Evolutionary conservation across 2,797 vertebrate genomes (phyloP), one percentile per base, ranked within the genome.

Genomic region (Notolepis coatsorum): DNA sequence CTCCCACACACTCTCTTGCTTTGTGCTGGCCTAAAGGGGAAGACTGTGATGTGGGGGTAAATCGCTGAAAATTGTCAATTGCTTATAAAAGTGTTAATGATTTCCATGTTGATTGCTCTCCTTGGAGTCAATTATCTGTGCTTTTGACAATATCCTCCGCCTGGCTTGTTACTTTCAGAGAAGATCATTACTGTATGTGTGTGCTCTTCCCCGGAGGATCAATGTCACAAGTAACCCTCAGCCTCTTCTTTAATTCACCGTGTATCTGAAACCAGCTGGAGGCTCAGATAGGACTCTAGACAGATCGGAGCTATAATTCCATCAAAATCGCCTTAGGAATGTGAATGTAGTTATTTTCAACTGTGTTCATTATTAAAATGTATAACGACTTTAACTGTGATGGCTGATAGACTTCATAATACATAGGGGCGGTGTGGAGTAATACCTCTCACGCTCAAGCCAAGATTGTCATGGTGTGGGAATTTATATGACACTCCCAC

Each of bases 71-170:
- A 89, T 86, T 83, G 79, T 81, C 82, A 72, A 75, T 75, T 68
- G 68, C 84, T 84, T 85, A 89, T 88, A 86, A 86, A 89, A 89
- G 78, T 75, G 77, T 77, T 88, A 73, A 88, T 84, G 76, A 76
- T 75, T 65, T 56, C 58, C 71, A 58, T 58, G 70, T 62, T n/a
- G 78, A 87, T 79, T 78, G 74, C 59, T 48, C 64, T 84, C 67
- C 82, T 84, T 73, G 39, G 58, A 81, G 82, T 87, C 84, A 84
- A 80, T 89, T 89, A 84, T 84, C 82, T 69, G 61, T 43, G 38
- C 68, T 71, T n/a, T 75, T 76, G 71, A 79, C 77, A 66, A 70
- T 68, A 57, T 74, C 50, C 60, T 65, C 48, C 52, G 48, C 31
- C 47, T 47, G 33, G 20, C 65, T 60, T 43, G 60, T 64, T 82